Base-by-base conservation (phyloP, 2,797 vertebrate species). In the Psittacula derbiana region DNA sequence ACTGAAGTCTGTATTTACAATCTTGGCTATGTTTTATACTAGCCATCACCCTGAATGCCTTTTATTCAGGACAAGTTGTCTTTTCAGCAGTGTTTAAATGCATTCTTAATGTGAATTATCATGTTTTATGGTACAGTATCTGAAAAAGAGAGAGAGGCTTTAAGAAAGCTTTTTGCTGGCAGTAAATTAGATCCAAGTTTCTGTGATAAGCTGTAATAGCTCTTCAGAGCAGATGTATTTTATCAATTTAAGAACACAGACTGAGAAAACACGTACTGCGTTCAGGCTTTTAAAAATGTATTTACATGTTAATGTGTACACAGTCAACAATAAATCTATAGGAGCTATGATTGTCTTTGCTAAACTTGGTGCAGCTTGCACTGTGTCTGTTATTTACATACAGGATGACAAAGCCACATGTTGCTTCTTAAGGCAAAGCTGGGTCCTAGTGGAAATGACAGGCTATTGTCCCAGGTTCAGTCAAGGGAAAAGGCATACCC, bases 191-290 rank as follows among this genome's bases (percentile, higher is more conserved):
- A 80, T 95, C 85, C 86, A 67, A 95, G 80, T 89, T 94, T 94
- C 86, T 89, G 46, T 72, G 94, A 95, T 96, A 96, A 94, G 79
- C 83, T 92, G 71, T 85, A 96, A 96, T 92, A 96, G 86, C 92
- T 94, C 86, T 71, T 87, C 61, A 72, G 90, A 96, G 71, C 96
- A 97, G 95, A 96, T 96, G 96, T 93, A 81, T 95, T 96, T 96
- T 94, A 96, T 97, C 95, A 93, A 33, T 95, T 91, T 96, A 90
- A 90, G 64, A 92, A 91, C 55, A 65, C 38, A 90, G 80, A 69
- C 46, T 3, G 67, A 82, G 83, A 94, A 95, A 95, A 95, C 74
- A 86, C 52, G 67, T 53, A 88, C 52, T 58, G 36, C 0, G 0
- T 87, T 93, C 62, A 61, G 90, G 71, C 88, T 95, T 80, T 82